A percentile compares a stretch with the other conserved stretches of the same genome.
Conservation (phyloP, 2,113 vertebrate species). For the Coptodon rendalli region DNA sequence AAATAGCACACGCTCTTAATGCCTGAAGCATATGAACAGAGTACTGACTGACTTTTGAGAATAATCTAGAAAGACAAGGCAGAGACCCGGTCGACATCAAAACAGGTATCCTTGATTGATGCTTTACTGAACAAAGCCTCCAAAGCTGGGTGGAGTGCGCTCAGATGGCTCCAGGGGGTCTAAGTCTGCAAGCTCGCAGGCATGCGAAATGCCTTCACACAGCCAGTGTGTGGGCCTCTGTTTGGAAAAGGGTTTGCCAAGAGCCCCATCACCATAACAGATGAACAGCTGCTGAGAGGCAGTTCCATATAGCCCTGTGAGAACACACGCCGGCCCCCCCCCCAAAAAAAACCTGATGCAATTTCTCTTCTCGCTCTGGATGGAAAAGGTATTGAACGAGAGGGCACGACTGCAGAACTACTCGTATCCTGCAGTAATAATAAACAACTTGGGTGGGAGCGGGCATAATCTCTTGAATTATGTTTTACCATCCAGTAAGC, state of each 20-base stretch:
- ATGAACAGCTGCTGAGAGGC: constrained; percentile 50
- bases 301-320: constrained; percentile 12
- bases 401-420: not conserved
- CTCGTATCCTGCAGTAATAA: not conserved
- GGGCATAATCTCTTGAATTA: not conserved
- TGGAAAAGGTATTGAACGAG: not conserved
- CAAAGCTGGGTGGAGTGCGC: constrained; percentile 24
- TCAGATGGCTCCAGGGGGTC: constrained; percentile 45
- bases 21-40: not conserved
- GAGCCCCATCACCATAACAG: constrained; percentile 57
- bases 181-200: constrained; percentile 47
- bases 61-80: not conserved
- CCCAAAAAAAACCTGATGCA: not conserved
- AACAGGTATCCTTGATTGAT: constrained; percentile 14
- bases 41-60: not conserved
- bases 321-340: not conserved
- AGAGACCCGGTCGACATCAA: not conserved
- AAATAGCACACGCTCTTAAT: not conserved
- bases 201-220: constrained; percentile 53
- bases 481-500: not conserved
- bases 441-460: not conserved
- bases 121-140: constrained; percentile 12
- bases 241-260: constrained; percentile 55
- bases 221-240: constrained; percentile 52
- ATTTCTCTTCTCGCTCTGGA: not conserved